Evolutionary conservation across 1,140 invertebrate genomes (phyloP), one percentile per base, ranked within the genome.

Genomic region (Megathymus violae): DNA sequence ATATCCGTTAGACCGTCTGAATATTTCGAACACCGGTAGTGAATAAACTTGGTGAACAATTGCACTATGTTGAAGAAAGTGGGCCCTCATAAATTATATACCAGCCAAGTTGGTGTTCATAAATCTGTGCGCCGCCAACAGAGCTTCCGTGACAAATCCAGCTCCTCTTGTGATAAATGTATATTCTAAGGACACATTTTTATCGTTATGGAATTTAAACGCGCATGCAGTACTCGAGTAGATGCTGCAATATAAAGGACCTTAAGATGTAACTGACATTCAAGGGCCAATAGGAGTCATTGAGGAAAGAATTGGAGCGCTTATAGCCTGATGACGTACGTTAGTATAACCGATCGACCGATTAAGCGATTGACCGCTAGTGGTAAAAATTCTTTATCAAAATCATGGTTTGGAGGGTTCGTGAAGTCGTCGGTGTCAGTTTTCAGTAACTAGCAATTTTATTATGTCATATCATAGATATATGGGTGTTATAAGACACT

Each of bases 41-140:
- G 19, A 56, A 56, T 56, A 43, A 56, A 43, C 14, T 61, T 66
- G 48, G 48, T 43, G 22, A 54, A 34, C 68, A 51, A 62, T 54
- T 65, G 59, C 48, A 62, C 46, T 59, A 40, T 66, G 69, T 71
- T 76, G 70, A 70, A 67, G 74, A 76, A 71, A 76, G 68, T 76
- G 71, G 43, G 19, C 22, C 59, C 41, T 62, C 63, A 74, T 76
- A 73, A 76, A 76, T 76, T 76, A 76, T 66, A 58, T 65, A 61
- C 16, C 52, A 63, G 62, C 48, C 52, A 71, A 76, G 66, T 73
- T 74, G 51, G 41, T 54, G 64, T 41, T 69, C 63, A 69, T 76
- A 76, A 76, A 74, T 74, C 66, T 68, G 43, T 16, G 61, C 48
- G 27, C 62, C 68, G 65, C 66, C 71, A 61, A 60, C 67, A 61